Base-by-base conservation (phyloP, 2,797 vertebrate species). In the Argentina silus region DNA sequence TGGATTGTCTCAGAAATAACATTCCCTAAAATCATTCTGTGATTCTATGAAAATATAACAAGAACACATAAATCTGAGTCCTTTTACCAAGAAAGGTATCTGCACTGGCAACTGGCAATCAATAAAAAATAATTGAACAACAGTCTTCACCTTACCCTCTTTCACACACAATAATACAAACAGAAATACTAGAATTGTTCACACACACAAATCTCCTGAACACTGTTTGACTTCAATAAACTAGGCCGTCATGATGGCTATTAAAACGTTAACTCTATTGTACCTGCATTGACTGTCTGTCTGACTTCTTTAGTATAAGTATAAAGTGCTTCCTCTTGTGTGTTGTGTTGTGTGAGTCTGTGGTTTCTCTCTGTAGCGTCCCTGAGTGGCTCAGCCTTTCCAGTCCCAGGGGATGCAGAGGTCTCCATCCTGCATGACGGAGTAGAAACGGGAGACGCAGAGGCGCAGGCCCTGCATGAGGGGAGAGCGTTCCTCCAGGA, bases 361-460 rank as follows among this genome's bases (percentile, higher is more conserved):
- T 7, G 6, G 56, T 57, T 1, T 55, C 15, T 56, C 15, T 56
- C 15, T 56, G 15, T 55, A n/a, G 15, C 7, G 51, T 55, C 14
- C 17, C 0, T 53, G 15, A 8, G 51, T 51, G n/a, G n/a, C n/a
- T n/a, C 92, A 96, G 76, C 85, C 89, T 85, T 96, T 97, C 96
- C 97, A 99, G 85, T 99, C 94, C 98, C 98, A 99, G 47, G 97
- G 98, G 72, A 99, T 94, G 81, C 96, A 98, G 3, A 99, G 87
- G 85, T 98, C 97, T 59, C 98, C 98, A 2, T 99, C 98, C 83
- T 98, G 96, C 93, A 97, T 93, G 59, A 99, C 96, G 0, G 97
- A 97, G 88, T 97, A 99, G 84, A 96, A 99, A 64, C 96, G 95
- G 0, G 97, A 98, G 11, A 99, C 63, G 1, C 95, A 95, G 6